phyloP scores from a whole-genome alignment of 2,888 invertebrate genomes.

The Selenia dentaria region DNA sequence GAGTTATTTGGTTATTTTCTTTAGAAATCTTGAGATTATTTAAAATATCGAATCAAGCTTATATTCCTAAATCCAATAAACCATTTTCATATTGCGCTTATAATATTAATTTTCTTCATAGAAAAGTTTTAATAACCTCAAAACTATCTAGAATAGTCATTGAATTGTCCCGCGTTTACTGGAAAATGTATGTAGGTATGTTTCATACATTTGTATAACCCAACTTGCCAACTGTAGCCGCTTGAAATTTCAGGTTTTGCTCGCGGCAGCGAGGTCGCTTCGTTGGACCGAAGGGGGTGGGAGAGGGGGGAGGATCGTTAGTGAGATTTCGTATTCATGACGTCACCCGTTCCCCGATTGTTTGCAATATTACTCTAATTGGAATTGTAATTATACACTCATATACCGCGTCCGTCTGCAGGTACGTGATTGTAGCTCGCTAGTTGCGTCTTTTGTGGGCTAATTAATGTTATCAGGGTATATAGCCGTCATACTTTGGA shows the following conservation, averaged over 20 bases:
- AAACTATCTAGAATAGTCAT: too few relatives aligned
- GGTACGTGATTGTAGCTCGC: constrained; percentile 54
- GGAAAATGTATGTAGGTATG: too few relatives aligned
- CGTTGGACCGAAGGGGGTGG: constrained; percentile 22
- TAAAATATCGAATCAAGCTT: too few relatives aligned
- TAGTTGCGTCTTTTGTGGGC: constrained; percentile 38
- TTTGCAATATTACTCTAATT: constrained; percentile 85
- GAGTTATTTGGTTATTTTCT: too few relatives aligned
- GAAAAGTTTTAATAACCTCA: too few relatives aligned
- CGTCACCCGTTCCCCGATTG: constrained; percentile 80
- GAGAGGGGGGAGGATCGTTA: constrained; percentile 68
- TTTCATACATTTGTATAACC: constrained; percentile 26
- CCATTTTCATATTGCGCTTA: too few relatives aligned
- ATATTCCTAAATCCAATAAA: too few relatives aligned
- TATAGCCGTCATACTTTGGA: too few relatives aligned
- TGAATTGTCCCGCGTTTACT: too few relatives aligned
- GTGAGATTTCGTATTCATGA: constrained; percentile 84
- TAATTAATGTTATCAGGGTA: constrained; percentile 28
- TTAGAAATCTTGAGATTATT: too few relatives aligned
- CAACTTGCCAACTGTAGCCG: constrained; percentile 55
- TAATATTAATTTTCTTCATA: too few relatives aligned
- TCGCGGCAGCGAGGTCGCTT: constrained; percentile 41
- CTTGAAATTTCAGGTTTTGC: constrained; percentile 77
- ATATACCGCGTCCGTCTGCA: constrained; percentile 55
- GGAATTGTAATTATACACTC: constrained; percentile 80